These are phyloP conservation scores for Jaculus jaculus DNA, from an alignment of 2,113 vertebrate genomes.

Conservation along the genomic window DNA sequence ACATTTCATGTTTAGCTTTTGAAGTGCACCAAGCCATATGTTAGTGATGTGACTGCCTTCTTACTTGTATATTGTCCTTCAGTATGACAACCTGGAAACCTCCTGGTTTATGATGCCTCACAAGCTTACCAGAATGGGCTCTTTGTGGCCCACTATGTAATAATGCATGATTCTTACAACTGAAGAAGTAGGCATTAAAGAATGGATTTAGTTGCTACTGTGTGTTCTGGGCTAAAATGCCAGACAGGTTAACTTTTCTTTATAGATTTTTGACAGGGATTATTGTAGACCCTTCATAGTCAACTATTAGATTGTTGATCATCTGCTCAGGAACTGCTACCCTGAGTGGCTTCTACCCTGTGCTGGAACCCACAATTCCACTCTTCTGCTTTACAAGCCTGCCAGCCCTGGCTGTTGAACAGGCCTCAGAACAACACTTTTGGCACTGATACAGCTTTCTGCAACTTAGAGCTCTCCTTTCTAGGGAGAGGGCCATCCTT, in stretches of 20 bases:
- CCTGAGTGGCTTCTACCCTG: constrained; percentile 70
- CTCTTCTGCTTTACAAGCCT: not conserved
- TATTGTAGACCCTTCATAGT: not conserved
- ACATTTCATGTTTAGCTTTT: constrained; percentile 46
- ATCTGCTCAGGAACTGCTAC: constrained; percentile 58
- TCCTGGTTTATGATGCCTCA: constrained; percentile 70
- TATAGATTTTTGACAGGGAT: not conserved
- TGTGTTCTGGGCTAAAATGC: not conserved
- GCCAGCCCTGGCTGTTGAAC: constrained; percentile 52
- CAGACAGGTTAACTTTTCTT: not conserved
- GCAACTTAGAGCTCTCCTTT: not conserved
- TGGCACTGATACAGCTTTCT: constrained; percentile 40
- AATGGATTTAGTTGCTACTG: not conserved
- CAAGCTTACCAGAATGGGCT: constrained; percentile 65
- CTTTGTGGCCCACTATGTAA: constrained; percentile 62
- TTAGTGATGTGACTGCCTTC: not conserved
- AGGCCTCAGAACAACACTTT: constrained; percentile 18
- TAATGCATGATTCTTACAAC: not conserved
- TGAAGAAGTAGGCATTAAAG: not conserved
- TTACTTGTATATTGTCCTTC: not conserved
- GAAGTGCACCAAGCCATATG: not conserved
- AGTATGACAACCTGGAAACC: not conserved
- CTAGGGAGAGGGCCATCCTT: not conserved
- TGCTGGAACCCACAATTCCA: constrained; percentile 3
- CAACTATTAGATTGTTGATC: constrained; percentile 53